Base-by-base conservation (phyloP, 2,888 invertebrate genomes). In the Cylloceria caligata region DNA sequence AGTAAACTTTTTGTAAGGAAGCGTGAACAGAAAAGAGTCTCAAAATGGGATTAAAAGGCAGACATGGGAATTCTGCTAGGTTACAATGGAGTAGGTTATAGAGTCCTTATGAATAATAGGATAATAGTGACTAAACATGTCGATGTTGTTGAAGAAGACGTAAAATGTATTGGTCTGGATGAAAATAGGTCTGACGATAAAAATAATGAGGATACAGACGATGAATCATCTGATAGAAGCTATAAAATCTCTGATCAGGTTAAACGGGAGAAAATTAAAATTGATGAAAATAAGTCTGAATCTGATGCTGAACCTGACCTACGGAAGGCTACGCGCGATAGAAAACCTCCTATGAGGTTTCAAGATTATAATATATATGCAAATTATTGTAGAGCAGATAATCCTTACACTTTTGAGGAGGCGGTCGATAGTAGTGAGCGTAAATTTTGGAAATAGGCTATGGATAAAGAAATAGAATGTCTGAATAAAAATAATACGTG, bases 1-100 rank as follows among this genome's bases (percentile, higher is more conserved):
- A 72, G 79, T 42, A 27, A 27, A 57, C 84, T 81, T 81, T 84
- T 73, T 76, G 39, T 71, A 65, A 65, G 55, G 73, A 81, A 83
- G 81, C 83, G 80, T 82, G 83, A 83, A 83, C 68, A 81, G 13
- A 65, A 13, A 7, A 65, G 65, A 47, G 13, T 3, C 2, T 65
- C 65, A 13, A 65, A 45, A 67, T 67, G 67, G 49, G 73, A 62
- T 42, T 80, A 78, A 81, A 83, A 82, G 72, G 81, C 81, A 55
- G 79, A 74, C 72, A 82, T 67, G 67, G 67, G 67, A 9, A 67
- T 67, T 34, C 5, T 49, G 47, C 16, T 47, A 30, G 67, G 67
- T 9, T 67, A 67, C 36, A 67, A 49, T 11, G 67, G 49, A 9
- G 67, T 67, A 30, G 67, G 67, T 6, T 67, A 67, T 34, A n/a